These are phyloP conservation scores for Cygnus atratus DNA, from an alignment of 2,113 vertebrate species.

Conservation along the genomic window DNA sequence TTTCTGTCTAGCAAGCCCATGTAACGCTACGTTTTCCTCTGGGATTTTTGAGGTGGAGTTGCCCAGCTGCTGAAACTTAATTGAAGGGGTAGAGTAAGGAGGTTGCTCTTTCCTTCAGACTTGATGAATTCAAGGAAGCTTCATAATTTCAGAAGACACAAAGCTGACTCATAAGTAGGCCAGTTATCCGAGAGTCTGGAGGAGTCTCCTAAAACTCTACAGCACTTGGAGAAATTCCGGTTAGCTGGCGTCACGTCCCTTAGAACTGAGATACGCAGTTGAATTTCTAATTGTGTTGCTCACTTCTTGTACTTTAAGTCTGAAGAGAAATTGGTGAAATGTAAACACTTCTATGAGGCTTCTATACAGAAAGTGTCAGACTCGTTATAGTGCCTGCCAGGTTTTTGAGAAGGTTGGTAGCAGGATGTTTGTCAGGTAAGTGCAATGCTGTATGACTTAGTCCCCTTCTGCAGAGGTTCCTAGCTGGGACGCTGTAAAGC, in stretches of 20 bases:
- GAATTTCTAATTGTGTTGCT: neutral
- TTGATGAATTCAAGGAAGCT: neutral
- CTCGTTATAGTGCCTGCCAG: neutral
- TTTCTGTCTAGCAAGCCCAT: neutral
- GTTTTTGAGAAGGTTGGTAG: neutral
- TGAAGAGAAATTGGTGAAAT: neutral
- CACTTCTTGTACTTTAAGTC: neutral
- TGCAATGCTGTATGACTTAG: neutral
- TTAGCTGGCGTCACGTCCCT: neutral
- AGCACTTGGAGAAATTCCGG: neutral
- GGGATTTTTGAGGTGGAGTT: neutral
- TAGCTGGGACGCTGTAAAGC: rapidly evolving
- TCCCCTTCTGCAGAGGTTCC: neutral
- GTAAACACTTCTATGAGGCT: rapidly evolving
- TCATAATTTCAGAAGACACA: neutral
- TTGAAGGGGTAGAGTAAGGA: neutral
- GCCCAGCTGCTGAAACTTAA: neutral
- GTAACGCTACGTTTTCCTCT: rapidly evolving
- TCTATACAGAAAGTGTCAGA: neutral
- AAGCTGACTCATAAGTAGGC: neutral
- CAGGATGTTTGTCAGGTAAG: rapidly evolving
- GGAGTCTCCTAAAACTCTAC: neutral
- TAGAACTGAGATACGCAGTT: neutral
- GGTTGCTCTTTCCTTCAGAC: neutral
- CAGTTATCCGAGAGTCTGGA: neutral